Conservation (phyloP, 2,888 invertebrate species). For the Baronia brevicornis region DNA sequence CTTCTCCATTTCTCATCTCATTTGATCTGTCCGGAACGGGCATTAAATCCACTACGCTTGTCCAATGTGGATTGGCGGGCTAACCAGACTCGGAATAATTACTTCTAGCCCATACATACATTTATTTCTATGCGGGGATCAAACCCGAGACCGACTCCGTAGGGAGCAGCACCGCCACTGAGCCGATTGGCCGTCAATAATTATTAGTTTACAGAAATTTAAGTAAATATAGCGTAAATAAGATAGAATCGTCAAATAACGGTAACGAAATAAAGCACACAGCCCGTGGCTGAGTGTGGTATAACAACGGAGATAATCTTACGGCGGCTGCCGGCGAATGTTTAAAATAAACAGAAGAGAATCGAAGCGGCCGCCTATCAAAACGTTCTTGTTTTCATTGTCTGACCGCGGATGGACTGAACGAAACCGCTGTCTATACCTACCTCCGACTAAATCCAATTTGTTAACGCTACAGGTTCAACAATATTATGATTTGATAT, state of each 20-base stretch:
- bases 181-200: conserved; percentile 16
- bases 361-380: conserved; percentile 52
- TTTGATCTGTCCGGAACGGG: too few species aligned
- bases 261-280: conserved; percentile 34
- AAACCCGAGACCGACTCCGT: too few species aligned
- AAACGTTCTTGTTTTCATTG: conserved; percentile 67
- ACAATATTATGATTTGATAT: too few species aligned
- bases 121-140: too few species aligned
- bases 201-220: conserved; percentile 29
- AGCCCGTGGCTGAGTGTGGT: conserved; percentile 20
- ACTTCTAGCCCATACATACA: too few species aligned
- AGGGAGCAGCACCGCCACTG: too few species aligned
- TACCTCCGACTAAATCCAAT: too few species aligned
- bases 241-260: conserved; percentile 35
- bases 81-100: too few species aligned
- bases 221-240: conserved; percentile 24
- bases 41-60: too few species aligned
- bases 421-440: conserved; percentile 6
- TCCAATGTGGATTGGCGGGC: too few species aligned
- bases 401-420: conserved; percentile 34
- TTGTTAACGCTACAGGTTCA: too few species aligned
- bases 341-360: conserved; percentile 61
- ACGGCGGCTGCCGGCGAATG: conserved; percentile 41
- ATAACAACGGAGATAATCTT: conserved; percentile 43
- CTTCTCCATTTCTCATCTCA: too few species aligned